Evolutionary conservation across 2,113 vertebrate species (phyloP).

Genomic region (Muscicapa adusta): DNA sequence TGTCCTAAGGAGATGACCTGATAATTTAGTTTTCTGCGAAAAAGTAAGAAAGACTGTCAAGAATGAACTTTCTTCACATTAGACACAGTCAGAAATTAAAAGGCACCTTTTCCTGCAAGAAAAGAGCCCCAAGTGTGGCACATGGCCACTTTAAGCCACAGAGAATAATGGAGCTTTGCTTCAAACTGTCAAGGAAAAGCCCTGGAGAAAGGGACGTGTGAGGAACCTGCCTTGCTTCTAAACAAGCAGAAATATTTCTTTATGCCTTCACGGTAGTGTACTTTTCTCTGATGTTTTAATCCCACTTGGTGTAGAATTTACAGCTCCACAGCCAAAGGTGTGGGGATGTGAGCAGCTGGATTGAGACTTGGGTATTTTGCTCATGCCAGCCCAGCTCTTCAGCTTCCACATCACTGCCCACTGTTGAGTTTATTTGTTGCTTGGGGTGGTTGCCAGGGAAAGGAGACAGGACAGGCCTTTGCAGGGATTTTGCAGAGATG

Average conservation of each 20-base stretch:
- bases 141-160: neutral
- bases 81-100: neutral
- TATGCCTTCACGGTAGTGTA: neutral
- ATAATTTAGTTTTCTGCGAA: neutral
- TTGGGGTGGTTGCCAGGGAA: too few species aligned
- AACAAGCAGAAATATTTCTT: neutral
- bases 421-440: too few species aligned
- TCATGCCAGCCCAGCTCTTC: neutral
- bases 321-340: neutral
- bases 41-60: neutral
- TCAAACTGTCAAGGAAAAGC: neutral
- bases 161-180: neutral
- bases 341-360: neutral
- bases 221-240: neutral
- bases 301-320: neutral
- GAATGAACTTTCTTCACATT: neutral
- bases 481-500: too few species aligned
- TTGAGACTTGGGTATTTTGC: neutral
- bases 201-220: rapidly evolving
- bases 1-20: neutral
- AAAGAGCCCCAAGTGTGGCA: neutral
- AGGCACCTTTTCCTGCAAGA: neutral
- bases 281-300: neutral
- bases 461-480: too few species aligned
- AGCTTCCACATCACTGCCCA: neutral